Conservation (phyloP, 2,113 vertebrate species). For the Euleptes europaea region DNA sequence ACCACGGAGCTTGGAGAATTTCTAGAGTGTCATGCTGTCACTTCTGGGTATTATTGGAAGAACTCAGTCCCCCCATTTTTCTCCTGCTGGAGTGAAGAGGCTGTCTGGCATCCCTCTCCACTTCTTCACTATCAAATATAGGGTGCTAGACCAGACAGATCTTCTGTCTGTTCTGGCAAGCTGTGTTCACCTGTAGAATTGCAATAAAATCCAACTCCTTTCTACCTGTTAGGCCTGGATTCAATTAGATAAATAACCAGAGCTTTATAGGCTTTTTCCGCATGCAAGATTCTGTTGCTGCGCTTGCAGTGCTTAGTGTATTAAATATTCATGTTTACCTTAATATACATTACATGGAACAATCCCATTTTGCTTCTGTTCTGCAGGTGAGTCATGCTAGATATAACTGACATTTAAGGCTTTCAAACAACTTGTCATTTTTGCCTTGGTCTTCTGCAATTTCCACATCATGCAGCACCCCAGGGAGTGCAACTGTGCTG, state of each 20-base stretch:
- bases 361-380: constrained; percentile 1
- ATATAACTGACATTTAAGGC: constrained; percentile 16
- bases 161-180: background rate
- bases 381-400: constrained; percentile 12
- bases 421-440: constrained; percentile 23
- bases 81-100: too few relatives aligned
- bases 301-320: background rate
- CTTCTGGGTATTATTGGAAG: too few relatives aligned
- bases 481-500: background rate
- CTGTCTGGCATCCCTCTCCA: too few relatives aligned
- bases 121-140: too few relatives aligned
- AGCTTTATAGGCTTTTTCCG: background rate
- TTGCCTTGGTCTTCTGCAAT: background rate
- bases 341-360: constrained; percentile 10
- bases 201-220: background rate
- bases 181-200: background rate
- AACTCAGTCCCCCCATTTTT: too few relatives aligned
- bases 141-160: too few relatives aligned
- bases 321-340: constrained; percentile 12
- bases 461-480: constrained; percentile 2
- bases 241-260: background rate
- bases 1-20: too few relatives aligned
- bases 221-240: background rate
- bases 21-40: too few relatives aligned
- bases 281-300: background rate